These are phyloP conservation scores for Meleagris gallopavo DNA, from an alignment of 2,113 vertebrate species.

Conservation along the genomic window DNA sequence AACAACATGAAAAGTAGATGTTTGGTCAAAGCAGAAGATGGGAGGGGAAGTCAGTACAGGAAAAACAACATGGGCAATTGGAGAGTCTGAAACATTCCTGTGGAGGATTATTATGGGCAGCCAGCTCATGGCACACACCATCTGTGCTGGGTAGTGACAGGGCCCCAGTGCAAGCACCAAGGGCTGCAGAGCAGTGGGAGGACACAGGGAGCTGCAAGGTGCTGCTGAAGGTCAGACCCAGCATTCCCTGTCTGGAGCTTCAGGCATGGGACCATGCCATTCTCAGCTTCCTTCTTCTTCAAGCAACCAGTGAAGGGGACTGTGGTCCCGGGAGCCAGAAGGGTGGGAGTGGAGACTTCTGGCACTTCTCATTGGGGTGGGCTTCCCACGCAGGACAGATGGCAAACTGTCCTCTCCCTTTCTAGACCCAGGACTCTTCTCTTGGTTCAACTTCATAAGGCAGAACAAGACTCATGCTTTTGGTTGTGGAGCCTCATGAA, in stretches of 20 bases:
- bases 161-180: not conserved
- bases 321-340: not conserved
- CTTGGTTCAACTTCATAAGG: not conserved
- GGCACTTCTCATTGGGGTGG: not conserved
- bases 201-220: not conserved
- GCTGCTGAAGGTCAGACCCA: not conserved
- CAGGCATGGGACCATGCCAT: not conserved
- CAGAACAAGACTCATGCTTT: not conserved
- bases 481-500: not conserved
- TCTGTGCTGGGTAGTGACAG: not conserved
- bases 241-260: not conserved
- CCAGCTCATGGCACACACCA: not conserved
- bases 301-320: fast-evolving
- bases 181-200: not conserved
- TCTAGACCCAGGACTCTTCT: not conserved
- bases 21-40: not conserved
- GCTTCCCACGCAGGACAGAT: not conserved
- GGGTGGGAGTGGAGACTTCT: not conserved
- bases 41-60: not conserved
- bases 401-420: fast-evolving
- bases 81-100: not conserved
- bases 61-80: not conserved
- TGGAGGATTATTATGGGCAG: not conserved
- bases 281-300: not conserved
- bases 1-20: not conserved